A percentile compares a stretch with the other conserved stretches of the same genome.
Conservation (phyloP, 2,113 vertebrate species). For the Pygoscelis adeliae region DNA sequence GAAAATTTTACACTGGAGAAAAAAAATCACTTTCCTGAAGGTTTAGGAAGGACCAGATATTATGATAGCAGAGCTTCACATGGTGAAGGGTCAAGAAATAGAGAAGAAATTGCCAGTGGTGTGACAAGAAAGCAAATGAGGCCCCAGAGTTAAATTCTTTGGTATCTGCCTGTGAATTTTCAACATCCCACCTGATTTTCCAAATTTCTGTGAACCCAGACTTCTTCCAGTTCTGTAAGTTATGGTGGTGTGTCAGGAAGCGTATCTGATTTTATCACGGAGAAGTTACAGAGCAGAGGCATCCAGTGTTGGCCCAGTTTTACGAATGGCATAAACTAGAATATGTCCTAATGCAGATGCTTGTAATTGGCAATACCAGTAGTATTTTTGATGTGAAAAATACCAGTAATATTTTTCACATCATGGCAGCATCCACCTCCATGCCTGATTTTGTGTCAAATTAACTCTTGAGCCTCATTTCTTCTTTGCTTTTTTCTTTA, state of each 20-base stretch:
- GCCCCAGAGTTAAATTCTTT: background rate
- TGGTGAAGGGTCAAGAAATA: background rate
- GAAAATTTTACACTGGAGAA: background rate
- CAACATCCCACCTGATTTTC: background rate
- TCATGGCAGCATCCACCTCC: background rate
- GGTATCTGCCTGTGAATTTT: background rate
- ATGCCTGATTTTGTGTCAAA: background rate
- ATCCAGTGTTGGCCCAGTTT: background rate
- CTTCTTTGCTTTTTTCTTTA: background rate
- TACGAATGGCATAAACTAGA: background rate
- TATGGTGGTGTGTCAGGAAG: background rate
- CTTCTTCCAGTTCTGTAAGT: background rate
- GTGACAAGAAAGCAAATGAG: background rate
- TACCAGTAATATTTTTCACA: background rate
- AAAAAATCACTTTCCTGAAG: background rate
- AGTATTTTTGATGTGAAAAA: no score
- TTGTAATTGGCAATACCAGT: background rate
- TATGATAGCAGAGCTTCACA: background rate
- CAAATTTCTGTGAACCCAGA: background rate
- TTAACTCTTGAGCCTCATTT: background rate
- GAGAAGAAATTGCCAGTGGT: background rate
- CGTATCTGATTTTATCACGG: background rate
- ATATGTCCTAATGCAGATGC: background rate
- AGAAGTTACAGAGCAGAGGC: background rate
- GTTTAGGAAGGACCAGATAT: background rate